Base-by-base conservation (phyloP, 64 coral and sea anemone species). In the Montipora sp. region DNA sequence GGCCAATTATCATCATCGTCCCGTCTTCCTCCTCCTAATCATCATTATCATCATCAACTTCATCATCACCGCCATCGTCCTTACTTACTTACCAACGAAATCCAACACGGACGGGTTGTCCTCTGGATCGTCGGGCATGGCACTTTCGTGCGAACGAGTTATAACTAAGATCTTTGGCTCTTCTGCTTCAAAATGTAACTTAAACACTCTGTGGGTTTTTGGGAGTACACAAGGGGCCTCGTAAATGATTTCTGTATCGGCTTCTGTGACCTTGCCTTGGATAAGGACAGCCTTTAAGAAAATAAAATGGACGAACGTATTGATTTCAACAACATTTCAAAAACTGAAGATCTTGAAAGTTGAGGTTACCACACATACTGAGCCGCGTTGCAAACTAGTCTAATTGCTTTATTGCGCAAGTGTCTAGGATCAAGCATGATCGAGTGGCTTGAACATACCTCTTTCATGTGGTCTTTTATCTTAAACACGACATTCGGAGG, bases 111-210 rank as follows among this genome's bases (percentile, higher is more conserved):
- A 93, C 1, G 91, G 91, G 36, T 76, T 93, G 67, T 93, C 91
- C 18, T 77, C 91, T 45, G 86, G 63, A 69, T 93, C 91, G 22
- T 93, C 91, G 12, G 91, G 46, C 59, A 93, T 68, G 18, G 83
- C 75, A 74, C 77, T 93, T 48, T 93, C 91, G 73, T 98, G 94
- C 19, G 87, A 90, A 21, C 95, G 95, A 53, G 91, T 76, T 7
- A 98, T 92, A 2, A 98, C 77, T 18, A 98, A 76, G 51, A 98
- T 77, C 89, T 92, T 98, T 1, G 95, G 95, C 51, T 98, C 95
- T n/a, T 92, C 74, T 14, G 0, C 45, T 0, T 98, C 92, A 60
- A 78, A 98, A 89, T 98, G 89, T 51, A 98, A 66, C 59, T 78
- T 94, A 79, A 90, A 98, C 22, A 70, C 3, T 78, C 85, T 53